Conservation (phyloP, 2,888 invertebrate species). For the Leucophenga maculata region DNA sequence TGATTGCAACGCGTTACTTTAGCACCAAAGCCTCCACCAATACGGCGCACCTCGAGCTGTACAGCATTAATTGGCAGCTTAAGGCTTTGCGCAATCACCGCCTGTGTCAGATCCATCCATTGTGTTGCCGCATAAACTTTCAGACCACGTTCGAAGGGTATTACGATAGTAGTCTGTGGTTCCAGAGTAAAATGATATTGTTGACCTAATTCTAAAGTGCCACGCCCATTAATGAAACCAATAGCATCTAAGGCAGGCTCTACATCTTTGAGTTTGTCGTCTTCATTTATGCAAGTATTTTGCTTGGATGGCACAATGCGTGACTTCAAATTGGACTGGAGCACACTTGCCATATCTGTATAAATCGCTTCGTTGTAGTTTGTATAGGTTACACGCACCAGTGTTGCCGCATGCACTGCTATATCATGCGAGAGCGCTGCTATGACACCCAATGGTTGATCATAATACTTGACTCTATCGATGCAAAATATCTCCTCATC, state of each 20-base stretch:
- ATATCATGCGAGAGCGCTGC: slow-evolving; percentile 77
- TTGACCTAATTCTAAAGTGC: slow-evolving; percentile 74
- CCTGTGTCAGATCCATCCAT: slow-evolving; percentile 77
- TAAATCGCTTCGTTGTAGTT: slow-evolving; percentile 70
- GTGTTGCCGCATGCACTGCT: background rate
- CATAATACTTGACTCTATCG: slow-evolving; percentile 74
- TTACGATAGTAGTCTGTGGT: slow-evolving; percentile 77
- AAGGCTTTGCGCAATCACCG: slow-evolving; percentile 75
- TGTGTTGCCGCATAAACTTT: slow-evolving; percentile 79
- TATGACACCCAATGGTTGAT: slow-evolving; percentile 83
- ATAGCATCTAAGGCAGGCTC: background rate
- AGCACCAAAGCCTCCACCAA: slow-evolving; percentile 86
- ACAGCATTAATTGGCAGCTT: slow-evolving; percentile 77
- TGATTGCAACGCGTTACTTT: slow-evolving; percentile 79
- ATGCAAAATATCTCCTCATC: slow-evolving; percentile 67
- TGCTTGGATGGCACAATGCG: background rate
- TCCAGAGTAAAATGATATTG: slow-evolving; percentile 86
- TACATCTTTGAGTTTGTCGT: background rate
- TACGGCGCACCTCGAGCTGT: slow-evolving; percentile 78
- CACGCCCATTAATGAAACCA: slow-evolving; percentile 61
- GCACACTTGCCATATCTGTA: background rate
- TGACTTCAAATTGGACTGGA: background rate
- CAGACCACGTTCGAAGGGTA: slow-evolving; percentile 81
- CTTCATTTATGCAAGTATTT: background rate
- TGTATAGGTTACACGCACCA: background rate